Evolutionary conservation across 1,140 invertebrate genomes (phyloP).

Genomic region (Diorhabda sublineata): DNA sequence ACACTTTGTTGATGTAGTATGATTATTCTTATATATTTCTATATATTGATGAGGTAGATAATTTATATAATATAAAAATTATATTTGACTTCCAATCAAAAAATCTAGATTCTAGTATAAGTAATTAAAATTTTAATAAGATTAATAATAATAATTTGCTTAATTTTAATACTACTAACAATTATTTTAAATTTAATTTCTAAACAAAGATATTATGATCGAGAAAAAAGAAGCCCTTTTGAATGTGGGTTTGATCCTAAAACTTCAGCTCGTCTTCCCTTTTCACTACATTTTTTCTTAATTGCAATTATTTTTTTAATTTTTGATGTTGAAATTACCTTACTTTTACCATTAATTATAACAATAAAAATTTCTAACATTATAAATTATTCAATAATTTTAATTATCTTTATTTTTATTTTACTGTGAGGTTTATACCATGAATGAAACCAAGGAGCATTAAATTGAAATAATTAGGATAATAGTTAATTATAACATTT

Average conservation of each 20-base stretch:
- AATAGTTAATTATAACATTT: constrained; percentile 61
- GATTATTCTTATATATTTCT: too few relatives aligned
- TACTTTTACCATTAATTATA: constrained; percentile 53
- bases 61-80: too few relatives aligned
- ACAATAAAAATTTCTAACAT: constrained; percentile 43
- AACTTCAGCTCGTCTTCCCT: constrained; percentile 49
- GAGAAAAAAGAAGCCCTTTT: constrained; percentile 52
- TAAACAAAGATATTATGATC: too few relatives aligned
- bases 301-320: constrained; percentile 61
- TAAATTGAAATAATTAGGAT: constrained; percentile 56
- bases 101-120: constrained; percentile 53
- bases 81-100: constrained; percentile 69
- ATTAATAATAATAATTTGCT: constrained; percentile 45
- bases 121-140: constrained; percentile 47
- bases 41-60: too few relatives aligned
- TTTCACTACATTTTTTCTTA: constrained; percentile 59
- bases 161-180: constrained; percentile 50
- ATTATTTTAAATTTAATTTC: too few relatives aligned
- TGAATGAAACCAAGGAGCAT: constrained; percentile 60
- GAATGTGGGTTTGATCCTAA: constrained; percentile 62
- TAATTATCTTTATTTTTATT: constrained; percentile 52
- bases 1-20: too few relatives aligned
- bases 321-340: constrained; percentile 61
- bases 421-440: constrained; percentile 54
- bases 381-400: constrained; percentile 46